Base-by-base conservation (phyloP, 92 coral and sea anemone species). In the Diadumene lineata region DNA sequence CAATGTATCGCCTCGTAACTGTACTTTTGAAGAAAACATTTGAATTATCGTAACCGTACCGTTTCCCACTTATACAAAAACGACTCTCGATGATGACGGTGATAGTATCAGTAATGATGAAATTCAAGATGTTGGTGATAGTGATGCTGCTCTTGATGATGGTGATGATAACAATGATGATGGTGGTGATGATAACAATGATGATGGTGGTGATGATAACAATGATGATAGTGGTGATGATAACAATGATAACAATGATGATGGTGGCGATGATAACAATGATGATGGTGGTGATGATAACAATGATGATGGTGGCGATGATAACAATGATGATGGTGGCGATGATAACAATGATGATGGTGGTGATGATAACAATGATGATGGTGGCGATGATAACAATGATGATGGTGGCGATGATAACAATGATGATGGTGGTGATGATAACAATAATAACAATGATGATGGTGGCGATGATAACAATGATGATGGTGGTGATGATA, bases 181-280 rank as follows among this genome's bases (percentile, higher is more conserved):
- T n/a, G n/a, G n/a, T 10, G 31, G 0, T 58, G 70, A 50, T 73
- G 74, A 29, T 30, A 1, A 29, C 13, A 28, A 29, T 62, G 67
- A 61, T 62, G 67, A 62, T 73, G 43, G 74, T 27, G 51, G 28
- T 62, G 69, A 56, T 18, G 53, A 60, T 63, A 66, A 22, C n/a
- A 23, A 16, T 60, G 55, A 19, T 25, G 29, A 56, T 32, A 33
- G 29, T 34, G 80, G 8, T 43, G 70, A 30, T 75, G 79, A 57
- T 74, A 74, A 22, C 34, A 21, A 46, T 56, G 23, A 32, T 67
- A 31, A 24, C 34, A 8, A 9, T 53, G 60, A 53, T 16, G n/a
- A 53, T 53, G 60, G n/a, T 53, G 60, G 6, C 18, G n/a, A 22
- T 16, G 25, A 16, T 53, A 16, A 16, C 25, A 16, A 16, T 53